phyloP scores from a whole-genome alignment of 2,797 vertebrate genomes.

The Eulemur coronatus region DNA sequence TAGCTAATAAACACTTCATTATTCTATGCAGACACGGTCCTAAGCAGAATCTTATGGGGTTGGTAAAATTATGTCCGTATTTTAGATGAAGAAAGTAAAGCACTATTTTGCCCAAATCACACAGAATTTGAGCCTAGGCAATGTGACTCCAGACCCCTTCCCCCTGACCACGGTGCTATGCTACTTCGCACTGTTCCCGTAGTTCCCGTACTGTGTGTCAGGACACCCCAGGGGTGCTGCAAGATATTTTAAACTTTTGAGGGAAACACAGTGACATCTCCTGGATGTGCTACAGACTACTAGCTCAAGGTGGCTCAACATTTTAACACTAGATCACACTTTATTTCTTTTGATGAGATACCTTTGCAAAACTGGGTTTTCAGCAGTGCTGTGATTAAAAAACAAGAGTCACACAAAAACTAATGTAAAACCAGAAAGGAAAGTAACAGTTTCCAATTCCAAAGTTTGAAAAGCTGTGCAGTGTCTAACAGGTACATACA shows the following conservation, averaged over 20 bases:
- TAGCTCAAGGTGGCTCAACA: not conserved
- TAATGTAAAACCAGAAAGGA: not conserved
- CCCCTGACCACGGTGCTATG: not conserved
- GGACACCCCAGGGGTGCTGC: not conserved
- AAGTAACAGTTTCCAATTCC: not conserved
- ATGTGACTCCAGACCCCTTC: not conserved
- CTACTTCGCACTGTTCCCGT: accelerated
- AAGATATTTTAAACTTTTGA: not conserved
- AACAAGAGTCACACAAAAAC: not conserved
- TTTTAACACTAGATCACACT: not conserved
- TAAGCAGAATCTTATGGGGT: not conserved
- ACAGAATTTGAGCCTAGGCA: not conserved
- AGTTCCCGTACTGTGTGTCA: not conserved
- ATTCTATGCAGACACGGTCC: not conserved
- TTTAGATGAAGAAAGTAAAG: not conserved
- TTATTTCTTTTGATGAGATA: not conserved
- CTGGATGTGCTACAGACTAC: not conserved
- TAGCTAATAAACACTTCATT: not conserved
- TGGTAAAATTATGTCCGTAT: not conserved
- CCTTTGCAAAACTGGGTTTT: not conserved
- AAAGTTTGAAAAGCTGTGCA: not conserved
- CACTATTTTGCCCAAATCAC: not conserved
- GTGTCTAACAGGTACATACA: not conserved
- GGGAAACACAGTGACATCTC: not conserved
- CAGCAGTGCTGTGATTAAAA: not conserved